phyloP scores from a whole-genome alignment of 2,888 invertebrate species.

The Acanthococcus lagerstroemiae region DNA sequence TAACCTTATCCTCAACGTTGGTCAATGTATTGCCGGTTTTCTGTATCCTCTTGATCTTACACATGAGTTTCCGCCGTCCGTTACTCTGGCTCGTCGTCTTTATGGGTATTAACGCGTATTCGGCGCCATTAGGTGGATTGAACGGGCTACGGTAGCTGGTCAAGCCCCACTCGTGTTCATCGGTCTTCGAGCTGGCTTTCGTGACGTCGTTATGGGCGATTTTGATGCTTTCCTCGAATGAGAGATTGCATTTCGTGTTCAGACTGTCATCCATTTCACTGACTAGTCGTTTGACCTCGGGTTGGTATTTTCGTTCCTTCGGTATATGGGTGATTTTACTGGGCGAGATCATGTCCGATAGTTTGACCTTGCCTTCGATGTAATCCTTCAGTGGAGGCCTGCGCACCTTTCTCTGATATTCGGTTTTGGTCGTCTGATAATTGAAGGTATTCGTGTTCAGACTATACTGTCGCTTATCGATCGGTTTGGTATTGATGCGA shows the following conservation, averaged over 20 bases:
- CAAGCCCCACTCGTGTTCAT: neutral
- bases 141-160: neutral
- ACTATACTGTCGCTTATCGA: slow-evolving; percentile 9
- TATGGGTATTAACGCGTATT: slow-evolving; percentile 12
- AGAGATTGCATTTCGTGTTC: neutral
- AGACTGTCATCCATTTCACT: neutral
- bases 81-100: neutral
- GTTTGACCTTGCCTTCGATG: slow-evolving; percentile 25
- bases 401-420: slow-evolving; percentile 18
- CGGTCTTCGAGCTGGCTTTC: neutral
- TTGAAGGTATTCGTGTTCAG: slow-evolving; percentile 7
- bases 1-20: neutral
- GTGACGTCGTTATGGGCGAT: neutral
- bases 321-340: slow-evolving; percentile 25
- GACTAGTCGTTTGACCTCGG: neutral
- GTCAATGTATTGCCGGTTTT: neutral
- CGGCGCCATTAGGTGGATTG: neutral
- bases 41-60: slow-evolving; percentile 15
- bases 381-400: slow-evolving; percentile 25
- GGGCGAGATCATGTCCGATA: slow-evolving; percentile 23
- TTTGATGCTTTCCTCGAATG: neutral
- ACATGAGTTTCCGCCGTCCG: slow-evolving; percentile 21
- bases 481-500: slow-evolving; percentile 23
- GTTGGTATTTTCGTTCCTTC: slow-evolving; percentile 19
- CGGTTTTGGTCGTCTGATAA: slow-evolving; percentile 12